A percentile compares a stretch with the other conserved stretches of the same genome.
Conservation (phyloP, 2,888 invertebrate species). For the Drosophila birchii region DNA sequence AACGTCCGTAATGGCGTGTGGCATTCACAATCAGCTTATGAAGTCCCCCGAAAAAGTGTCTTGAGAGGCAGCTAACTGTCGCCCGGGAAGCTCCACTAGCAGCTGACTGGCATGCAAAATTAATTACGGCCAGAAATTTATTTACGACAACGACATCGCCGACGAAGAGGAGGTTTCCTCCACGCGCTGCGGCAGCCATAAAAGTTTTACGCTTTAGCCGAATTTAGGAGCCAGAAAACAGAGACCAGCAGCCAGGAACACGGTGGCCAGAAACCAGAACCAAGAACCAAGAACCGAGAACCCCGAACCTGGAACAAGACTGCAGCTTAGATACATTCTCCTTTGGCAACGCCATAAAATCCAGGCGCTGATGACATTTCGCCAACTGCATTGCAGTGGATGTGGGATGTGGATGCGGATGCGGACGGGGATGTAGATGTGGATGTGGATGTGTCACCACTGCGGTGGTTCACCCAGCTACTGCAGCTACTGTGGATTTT, state of each 20-base stretch:
- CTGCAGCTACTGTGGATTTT: constrained; percentile 54
- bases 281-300: constrained; percentile 14
- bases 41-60: constrained; percentile 35
- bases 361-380: constrained; percentile 68
- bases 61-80: constrained; percentile 26
- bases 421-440: constrained; percentile 3
- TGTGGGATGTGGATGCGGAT: constrained; percentile 39
- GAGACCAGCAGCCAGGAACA: constrained; percentile 13
- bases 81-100: constrained; percentile 22
- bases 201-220: constrained; percentile 76
- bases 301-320: constrained; percentile 19
- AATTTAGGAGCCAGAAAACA: constrained; percentile 57
- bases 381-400: constrained; percentile 73
- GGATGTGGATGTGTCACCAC: constrained; percentile 35
- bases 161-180: constrained; percentile 13
- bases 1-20: constrained; percentile 53
- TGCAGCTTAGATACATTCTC: constrained; percentile 71
- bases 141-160: constrained; percentile 58
- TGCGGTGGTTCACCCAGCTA: constrained; percentile 22
- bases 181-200: constrained; percentile 64
- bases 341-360: constrained; percentile 61
- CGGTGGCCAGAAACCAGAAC: constrained; percentile 22
- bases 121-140: constrained; percentile 73
- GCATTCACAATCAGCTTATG: constrained; percentile 72
- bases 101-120: constrained; percentile 78